Evolutionary conservation across 2,113 vertebrate species (phyloP), one percentile per base, ranked within the genome.

Genomic region (Prietella phreatophila): DNA sequence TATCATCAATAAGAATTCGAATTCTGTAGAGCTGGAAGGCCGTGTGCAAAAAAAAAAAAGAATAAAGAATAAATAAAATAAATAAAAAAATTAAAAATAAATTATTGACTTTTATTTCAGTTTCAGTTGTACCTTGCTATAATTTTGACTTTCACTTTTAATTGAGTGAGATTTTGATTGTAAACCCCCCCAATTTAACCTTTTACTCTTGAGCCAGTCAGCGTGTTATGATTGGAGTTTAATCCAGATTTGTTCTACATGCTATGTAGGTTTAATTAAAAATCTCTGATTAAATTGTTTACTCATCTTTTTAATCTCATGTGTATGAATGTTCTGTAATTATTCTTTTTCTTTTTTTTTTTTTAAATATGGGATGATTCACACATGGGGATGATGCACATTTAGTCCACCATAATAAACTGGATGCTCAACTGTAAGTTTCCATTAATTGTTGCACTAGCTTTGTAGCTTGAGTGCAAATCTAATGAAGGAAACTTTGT

Each of bases 261-360:
- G 47, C 78, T 81, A 9, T 81, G n/a, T 20, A 13, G 19, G 8
- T 36, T 33, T 80, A 55, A 80, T 80, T 80, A 80, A 50, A 47
- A 80, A 80, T 78, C 42, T 88, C 82, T 86, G 17, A 63, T 42
- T 73, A 79, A 80, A 78, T 67, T 83, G 39, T 39, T 87, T 50
- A n/a, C 56, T 80, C 73, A 22, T 82, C 63, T 56, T 84, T 33
- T 4, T 67, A n/a, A 84, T 69, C 65, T 30, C 80, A 47, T 20
- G 9, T 83, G 39, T n/a, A 17, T 53, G 25, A 56, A 25, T 73
- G 11, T n/a, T 75, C 2, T 17, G 25, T 17, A 8, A 14, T 25
- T 27, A 4, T n/a, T 30, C 7, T 50, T 50, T 47, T 47, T 47
- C 8, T 42, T 42, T 42, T 47, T 47, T 47, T 15, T n/a, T 53